Conservation (phyloP, 2,113 vertebrate genomes). For the Eidolon helvum region DNA sequence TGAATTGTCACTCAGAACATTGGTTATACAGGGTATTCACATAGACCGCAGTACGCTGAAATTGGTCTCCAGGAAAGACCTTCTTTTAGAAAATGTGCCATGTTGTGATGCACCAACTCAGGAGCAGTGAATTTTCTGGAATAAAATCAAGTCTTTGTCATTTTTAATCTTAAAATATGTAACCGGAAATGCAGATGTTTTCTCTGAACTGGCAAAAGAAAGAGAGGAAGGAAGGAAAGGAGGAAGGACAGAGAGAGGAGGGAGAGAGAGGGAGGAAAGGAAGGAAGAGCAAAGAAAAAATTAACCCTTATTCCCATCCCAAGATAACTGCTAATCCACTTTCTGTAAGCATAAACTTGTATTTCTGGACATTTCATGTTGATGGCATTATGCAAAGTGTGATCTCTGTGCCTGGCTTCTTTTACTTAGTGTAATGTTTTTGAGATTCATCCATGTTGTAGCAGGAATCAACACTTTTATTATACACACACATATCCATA, state of each 20-base stretch:
- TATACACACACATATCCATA: neutral
- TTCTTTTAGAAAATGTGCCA: conserved; percentile 67
- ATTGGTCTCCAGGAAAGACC: conserved; percentile 72
- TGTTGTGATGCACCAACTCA: conserved; percentile 59
- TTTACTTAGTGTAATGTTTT: neutral
- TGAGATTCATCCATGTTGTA: neutral
- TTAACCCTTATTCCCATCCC: neutral
- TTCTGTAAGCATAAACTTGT: neutral
- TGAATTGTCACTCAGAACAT: conserved; percentile 85
- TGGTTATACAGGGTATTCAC: conserved; percentile 85
- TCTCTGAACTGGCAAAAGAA: neutral
- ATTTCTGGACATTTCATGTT: neutral
- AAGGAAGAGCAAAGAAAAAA: too few relatives aligned
- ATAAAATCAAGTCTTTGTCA: neutral
- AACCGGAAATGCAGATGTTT: neutral
- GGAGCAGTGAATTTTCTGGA: conserved; percentile 57
- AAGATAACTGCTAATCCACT: neutral
- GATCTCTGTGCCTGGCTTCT: neutral
- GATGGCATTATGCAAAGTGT: neutral
- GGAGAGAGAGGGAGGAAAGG: too few relatives aligned
- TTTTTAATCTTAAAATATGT: conserved; percentile 17
- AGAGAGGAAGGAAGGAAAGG: too few relatives aligned
- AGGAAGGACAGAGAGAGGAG: too few relatives aligned
- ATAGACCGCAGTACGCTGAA: conserved; percentile 79
- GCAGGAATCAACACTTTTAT: neutral